phyloP scores from a whole-genome alignment of 2,113 vertebrate genomes.

The Lipophrys pholis region DNA sequence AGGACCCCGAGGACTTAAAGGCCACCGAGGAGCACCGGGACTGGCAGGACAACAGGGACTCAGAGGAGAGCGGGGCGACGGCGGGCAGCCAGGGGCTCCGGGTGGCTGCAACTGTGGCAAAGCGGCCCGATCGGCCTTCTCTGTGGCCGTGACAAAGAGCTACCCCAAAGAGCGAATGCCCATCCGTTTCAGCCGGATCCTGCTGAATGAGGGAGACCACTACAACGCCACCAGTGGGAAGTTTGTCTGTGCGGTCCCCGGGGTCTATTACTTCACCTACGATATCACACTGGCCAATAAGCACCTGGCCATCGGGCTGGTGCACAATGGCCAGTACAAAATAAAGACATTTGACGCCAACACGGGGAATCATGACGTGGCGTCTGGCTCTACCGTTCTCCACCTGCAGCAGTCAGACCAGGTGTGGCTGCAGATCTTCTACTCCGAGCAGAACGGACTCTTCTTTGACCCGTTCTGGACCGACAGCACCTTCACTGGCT shows the following conservation, averaged over 20 bases:
- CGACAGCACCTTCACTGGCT: constrained; percentile 96
- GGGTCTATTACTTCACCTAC: constrained; percentile 96
- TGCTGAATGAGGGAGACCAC: constrained; percentile 94
- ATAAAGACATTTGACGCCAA: constrained; percentile 97
- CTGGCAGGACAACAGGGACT: constrained; percentile 80
- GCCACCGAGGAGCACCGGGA: constrained; percentile 85
- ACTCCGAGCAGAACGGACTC: constrained; percentile 95
- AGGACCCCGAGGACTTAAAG: constrained; percentile 90
- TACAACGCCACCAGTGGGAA: constrained; percentile 94
- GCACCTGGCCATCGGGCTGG: constrained; percentile 95
- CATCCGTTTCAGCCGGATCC: constrained; percentile 94
- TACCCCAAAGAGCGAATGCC: constrained; percentile 93
- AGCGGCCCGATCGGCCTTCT: constrained; percentile 91
- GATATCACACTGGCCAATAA: constrained; percentile 97
- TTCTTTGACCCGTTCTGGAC: constrained; percentile 98
- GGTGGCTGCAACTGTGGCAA: constrained; percentile 90
- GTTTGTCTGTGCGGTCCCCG: constrained; percentile 91
- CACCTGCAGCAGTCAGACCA: constrained; percentile 88
- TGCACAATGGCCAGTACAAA: constrained; percentile 95
- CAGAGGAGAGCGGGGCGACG: constrained; percentile 88
- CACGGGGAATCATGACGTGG: constrained; percentile 95
- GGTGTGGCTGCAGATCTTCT: constrained; percentile 98
- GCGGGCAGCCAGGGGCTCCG: constrained; percentile 83
- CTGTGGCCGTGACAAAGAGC: constrained; percentile 93
- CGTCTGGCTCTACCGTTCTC: constrained; percentile 94